Conservation (phyloP, 2,888 invertebrate species). For the Pseudolycoriella hygida region DNA sequence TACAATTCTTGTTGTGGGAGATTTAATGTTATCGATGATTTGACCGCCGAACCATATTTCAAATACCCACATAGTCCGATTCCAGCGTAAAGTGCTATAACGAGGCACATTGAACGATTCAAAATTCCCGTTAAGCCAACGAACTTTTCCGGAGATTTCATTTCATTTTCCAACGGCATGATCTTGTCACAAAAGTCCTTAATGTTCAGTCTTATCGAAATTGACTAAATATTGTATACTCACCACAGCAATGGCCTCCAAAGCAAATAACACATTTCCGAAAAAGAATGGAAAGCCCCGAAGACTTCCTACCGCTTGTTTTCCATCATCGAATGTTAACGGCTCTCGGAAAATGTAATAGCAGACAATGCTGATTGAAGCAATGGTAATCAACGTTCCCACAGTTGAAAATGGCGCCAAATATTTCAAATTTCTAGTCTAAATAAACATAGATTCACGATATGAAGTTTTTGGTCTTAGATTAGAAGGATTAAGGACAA, state of each 20-base stretch:
- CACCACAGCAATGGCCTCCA: too few relatives aligned
- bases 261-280: slow-evolving; percentile 50
- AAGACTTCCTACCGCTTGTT: slow-evolving; percentile 43
- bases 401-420: slow-evolving; percentile 79
- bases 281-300: slow-evolving; percentile 77
- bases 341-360: slow-evolving; percentile 67
- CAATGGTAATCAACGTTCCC: slow-evolving; percentile 69
- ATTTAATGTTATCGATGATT: slow-evolving; percentile 65
- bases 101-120: slow-evolving; percentile 66
- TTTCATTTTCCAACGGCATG: slow-evolving; percentile 83
- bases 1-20: slow-evolving; percentile 42
- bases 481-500: too few relatives aligned
- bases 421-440: slow-evolving; percentile 52
- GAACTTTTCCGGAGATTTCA: slow-evolving; percentile 73
- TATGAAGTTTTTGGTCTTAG: too few relatives aligned
- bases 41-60: slow-evolving; percentile 51
- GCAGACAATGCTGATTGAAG: slow-evolving; percentile 69
- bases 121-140: slow-evolving; percentile 66
- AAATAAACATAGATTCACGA: too few relatives aligned
- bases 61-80: slow-evolving; percentile 87
- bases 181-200: slow-evolving; percentile 36
- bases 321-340: slow-evolving; percentile 38
- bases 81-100: slow-evolving; percentile 64
- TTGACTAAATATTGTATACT: too few relatives aligned
- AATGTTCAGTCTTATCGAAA: too few relatives aligned